A percentile compares a stretch with the other conserved stretches of the same genome.
These are phyloP conservation scores for Athalia rosae DNA, from an alignment of 2,888 invertebrate genomes.

Conservation along the genomic window DNA sequence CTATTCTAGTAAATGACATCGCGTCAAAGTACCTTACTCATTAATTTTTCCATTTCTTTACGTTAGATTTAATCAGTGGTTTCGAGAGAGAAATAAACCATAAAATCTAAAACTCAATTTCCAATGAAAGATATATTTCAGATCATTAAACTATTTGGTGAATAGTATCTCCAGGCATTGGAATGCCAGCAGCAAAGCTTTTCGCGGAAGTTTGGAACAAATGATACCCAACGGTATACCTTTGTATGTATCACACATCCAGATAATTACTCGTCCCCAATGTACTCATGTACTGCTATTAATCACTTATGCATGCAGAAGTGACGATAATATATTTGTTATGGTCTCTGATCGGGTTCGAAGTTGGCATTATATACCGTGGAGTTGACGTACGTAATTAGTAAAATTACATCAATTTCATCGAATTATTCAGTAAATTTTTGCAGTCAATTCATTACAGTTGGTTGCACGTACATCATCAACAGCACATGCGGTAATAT, in stretches of 20 bases:
- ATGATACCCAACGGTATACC: neutral
- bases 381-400: neutral
- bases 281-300: slow-evolving; percentile 13
- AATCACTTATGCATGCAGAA: neutral
- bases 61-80: too few species aligned
- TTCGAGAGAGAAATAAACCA: too few species aligned
- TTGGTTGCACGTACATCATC: neutral
- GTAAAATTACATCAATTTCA: slow-evolving; percentile 2
- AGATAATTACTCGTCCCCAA: slow-evolving; percentile 13
- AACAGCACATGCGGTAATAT: neutral
- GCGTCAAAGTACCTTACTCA: too few species aligned
- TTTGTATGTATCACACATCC: neutral
- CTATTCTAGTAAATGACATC: too few species aligned
- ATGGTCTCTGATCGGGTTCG: neutral
- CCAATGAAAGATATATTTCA: too few species aligned
- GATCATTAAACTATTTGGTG: neutral
- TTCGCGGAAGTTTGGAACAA: neutral
- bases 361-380: neutral
- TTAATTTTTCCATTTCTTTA: too few species aligned
- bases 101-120: too few species aligned
- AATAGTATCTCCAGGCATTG: neutral
- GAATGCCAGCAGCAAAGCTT: too few species aligned
- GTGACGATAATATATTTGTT: neutral
- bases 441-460: slow-evolving; percentile 6
- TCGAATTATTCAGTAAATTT: neutral